phyloP scores from a whole-genome alignment of 2,113 vertebrate genomes.

The Grammomys surdaster region DNA sequence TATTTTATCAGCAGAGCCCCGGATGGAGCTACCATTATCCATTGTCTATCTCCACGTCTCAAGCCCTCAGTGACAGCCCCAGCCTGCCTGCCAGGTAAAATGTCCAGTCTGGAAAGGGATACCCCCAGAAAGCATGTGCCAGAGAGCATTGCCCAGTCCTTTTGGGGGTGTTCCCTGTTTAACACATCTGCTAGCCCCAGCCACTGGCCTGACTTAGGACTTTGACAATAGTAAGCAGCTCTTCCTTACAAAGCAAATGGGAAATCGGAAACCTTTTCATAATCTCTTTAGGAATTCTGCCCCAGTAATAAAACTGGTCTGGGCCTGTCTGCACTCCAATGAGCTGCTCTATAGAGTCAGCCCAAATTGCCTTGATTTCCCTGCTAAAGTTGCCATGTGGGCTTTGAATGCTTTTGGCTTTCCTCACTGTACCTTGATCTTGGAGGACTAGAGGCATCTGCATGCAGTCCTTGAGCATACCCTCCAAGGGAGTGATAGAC shows the following conservation, averaged over 20 bases:
- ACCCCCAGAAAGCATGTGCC: neutral
- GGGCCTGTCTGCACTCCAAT: neutral
- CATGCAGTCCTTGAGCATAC: neutral
- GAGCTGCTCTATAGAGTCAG: neutral
- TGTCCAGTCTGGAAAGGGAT: neutral
- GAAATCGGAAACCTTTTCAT: neutral
- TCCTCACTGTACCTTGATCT: neutral
- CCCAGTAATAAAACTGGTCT: neutral
- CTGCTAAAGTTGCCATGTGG: neutral
- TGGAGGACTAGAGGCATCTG: neutral
- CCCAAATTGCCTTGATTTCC: neutral
- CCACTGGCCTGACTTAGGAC: neutral
- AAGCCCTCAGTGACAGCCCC: neutral
- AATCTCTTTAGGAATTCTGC: neutral
- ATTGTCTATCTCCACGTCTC: neutral
- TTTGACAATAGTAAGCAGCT: neutral
- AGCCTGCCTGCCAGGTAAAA: neutral
- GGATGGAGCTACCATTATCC: neutral
- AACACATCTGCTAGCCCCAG: neutral
- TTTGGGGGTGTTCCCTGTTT: neutral
- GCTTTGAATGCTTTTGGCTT: neutral
- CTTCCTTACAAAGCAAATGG: neutral
- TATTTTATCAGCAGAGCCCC: neutral
- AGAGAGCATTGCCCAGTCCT: neutral
- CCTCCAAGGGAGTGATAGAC: neutral